Percentiles rank a stretch among this genome's conserved stretches.
Evolutionary conservation across 2,888 invertebrate genomes (phyloP).

Genomic region (Drosophila parthenogenetica): DNA sequence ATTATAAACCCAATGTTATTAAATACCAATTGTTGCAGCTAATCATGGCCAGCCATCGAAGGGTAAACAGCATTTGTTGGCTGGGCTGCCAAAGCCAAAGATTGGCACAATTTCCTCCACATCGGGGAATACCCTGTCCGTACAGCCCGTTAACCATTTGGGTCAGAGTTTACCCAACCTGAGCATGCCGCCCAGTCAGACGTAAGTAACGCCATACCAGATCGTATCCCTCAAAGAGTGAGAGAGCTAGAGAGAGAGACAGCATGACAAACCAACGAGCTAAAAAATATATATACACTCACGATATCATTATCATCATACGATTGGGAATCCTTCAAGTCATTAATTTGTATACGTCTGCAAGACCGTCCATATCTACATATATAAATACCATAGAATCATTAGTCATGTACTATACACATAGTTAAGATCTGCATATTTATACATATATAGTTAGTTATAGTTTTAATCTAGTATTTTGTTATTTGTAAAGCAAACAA

Average conservation of each 20-base stretch:
- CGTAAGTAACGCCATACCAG: slow-evolving; percentile 74
- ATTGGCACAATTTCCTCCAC: slow-evolving; percentile 64
- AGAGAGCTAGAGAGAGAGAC: slow-evolving; percentile 16
- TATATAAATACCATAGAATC: slow-evolving; percentile 31
- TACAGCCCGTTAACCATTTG: slow-evolving; percentile 89
- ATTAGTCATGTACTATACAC: slow-evolving; percentile 4
- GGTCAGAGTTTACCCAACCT: slow-evolving; percentile 94
- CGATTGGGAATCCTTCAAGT: slow-evolving; percentile 42
- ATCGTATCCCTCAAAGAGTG: slow-evolving; percentile 6
- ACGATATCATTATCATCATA: slow-evolving; percentile 35
- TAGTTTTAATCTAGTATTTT: slow-evolving; percentile 44
- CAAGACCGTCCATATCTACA: slow-evolving; percentile 51
- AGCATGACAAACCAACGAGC: slow-evolving; percentile 40
- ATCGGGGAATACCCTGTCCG: slow-evolving; percentile 90
- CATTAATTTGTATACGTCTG: slow-evolving; percentile 58
- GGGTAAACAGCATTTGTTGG: slow-evolving; percentile 78
- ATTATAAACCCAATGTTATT: neutral
- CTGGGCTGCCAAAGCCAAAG: slow-evolving; percentile 84
- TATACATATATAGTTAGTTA: slow-evolving; percentile 46
- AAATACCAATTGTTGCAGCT: slow-evolving; percentile 37
- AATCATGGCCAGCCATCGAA: slow-evolving; percentile 67
- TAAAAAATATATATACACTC: slow-evolving; percentile 2
- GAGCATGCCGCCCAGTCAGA: slow-evolving; percentile 84
- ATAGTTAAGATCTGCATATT: slow-evolving; percentile 32
- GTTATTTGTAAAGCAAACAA: slow-evolving; percentile 51